phyloP scores from a whole-genome alignment of 2,113 vertebrate species.

The Rhabdomys dilectus region DNA sequence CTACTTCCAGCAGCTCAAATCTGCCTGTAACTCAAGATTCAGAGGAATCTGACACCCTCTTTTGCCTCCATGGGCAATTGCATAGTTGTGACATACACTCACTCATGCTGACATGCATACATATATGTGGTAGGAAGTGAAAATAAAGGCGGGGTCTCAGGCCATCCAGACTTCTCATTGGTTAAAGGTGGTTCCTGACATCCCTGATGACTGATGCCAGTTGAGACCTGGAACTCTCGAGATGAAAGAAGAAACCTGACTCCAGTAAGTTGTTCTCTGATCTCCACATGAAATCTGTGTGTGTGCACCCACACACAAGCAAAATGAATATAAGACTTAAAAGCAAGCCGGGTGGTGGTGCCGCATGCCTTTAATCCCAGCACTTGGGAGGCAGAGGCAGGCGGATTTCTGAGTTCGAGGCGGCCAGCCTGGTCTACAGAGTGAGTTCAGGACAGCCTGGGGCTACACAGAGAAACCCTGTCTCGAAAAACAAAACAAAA shows the following conservation, averaged over 20 bases:
- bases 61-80: background rate
- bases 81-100: background rate
- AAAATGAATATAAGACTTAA: background rate
- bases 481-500: no score
- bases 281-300: background rate
- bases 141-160: background rate
- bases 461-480: no score
- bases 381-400: no score
- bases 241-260: background rate
- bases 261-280: background rate
- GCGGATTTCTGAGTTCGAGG: no score
- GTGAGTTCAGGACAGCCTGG: no score
- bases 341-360: no score
- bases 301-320: no score
- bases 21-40: background rate
- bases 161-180: background rate
- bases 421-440: no score
- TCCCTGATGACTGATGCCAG: background rate
- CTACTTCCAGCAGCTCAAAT: background rate
- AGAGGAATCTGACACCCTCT: background rate
- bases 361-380: no score
- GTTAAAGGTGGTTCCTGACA: background rate
- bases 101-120: background rate
- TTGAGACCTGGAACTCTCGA: background rate
- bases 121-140: no score